Base-by-base conservation (phyloP, 1,140 invertebrate species). In the Drosophila mayri region DNA sequence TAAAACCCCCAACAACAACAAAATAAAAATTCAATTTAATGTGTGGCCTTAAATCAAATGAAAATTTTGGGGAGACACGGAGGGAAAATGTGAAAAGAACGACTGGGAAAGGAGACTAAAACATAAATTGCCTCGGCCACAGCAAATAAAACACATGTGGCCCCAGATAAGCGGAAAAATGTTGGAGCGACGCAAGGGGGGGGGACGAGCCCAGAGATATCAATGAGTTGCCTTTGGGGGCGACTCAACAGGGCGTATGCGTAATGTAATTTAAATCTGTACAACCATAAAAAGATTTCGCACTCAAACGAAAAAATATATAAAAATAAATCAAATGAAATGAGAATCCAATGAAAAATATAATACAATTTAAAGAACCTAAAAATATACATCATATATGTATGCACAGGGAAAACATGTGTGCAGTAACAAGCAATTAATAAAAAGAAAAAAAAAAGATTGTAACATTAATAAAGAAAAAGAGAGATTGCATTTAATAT, bases 1-100 rank as follows among this genome's bases (percentile, higher is more conserved):
- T 52, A 41, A 72, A 67, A 73, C 12, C 12, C 0, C 7, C 20
- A 37, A 28, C n/a, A 61, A 74, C 22, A 22, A 22, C 22, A 60
- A 59, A 57, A 50, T n/a, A 50, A 60, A 59, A 57, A 50, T 22
- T 37, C 18, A 49, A 71, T 77, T 88, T 80, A 77, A 88, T 80
- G 76, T 68, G 44, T 58, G 76, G 72, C 66, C 73, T 78, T 90
- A 90, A 84, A 88, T 88, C 85, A 88, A 82, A 79, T 47, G 32
- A 32, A 54, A 38, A 66, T 43, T 52, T 40, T 35, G n/a, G 59
- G 46, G 18, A 8, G 3, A 16, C 3, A 20, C 18, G 9, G 1
- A 37, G 50, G 32, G 32, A 49, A 40, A 47, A 47, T 47, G 40
- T 37, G 18, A 25, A 65, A 66, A 28, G 11, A 64, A 41, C n/a